These are phyloP conservation scores for Pecten maximus DNA, from an alignment of 2,888 invertebrate genomes.

Conservation along the genomic window DNA sequence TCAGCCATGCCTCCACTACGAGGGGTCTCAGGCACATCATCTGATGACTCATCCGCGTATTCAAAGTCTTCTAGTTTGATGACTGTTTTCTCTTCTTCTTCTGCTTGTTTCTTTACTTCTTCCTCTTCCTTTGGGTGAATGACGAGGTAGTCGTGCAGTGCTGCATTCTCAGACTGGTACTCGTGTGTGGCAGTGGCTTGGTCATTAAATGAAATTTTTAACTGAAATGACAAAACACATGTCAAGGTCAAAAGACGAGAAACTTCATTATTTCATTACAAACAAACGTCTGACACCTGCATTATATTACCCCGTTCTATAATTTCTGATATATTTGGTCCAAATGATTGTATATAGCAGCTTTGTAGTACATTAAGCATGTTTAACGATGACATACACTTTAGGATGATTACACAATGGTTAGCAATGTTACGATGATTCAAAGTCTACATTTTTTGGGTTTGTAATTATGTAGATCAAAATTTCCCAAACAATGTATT, in stretches of 20 bases:
- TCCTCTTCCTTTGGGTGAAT: constrained; percentile 73
- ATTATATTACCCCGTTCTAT: no score
- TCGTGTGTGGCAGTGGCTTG: constrained; percentile 93
- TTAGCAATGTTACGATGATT: no score
- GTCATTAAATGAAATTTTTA: constrained; percentile 95
- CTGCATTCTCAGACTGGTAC: constrained; percentile 95
- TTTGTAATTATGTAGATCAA: no score
- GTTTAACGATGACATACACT: no score
- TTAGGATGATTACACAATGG: no score
- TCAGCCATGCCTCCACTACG: neutral
- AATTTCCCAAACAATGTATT: no score
- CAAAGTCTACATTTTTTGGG: no score
- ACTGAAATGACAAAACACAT: constrained; percentile 84
- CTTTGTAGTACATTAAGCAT: no score
- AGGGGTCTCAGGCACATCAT: neutral
- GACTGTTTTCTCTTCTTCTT: constrained; percentile 42
- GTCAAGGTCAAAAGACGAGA: neutral
- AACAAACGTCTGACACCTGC: no score
- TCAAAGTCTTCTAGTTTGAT: constrained; percentile 9
- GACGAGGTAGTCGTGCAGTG: constrained; percentile 82
- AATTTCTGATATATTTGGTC: no score
- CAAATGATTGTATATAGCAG: no score
- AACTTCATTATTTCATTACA: neutral
- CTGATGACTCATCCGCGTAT: neutral
- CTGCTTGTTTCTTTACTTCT: constrained; percentile 57